These are phyloP conservation scores for Rhogogaster chlorosoma DNA, from an alignment of 2,888 invertebrate genomes.

Conservation along the genomic window DNA sequence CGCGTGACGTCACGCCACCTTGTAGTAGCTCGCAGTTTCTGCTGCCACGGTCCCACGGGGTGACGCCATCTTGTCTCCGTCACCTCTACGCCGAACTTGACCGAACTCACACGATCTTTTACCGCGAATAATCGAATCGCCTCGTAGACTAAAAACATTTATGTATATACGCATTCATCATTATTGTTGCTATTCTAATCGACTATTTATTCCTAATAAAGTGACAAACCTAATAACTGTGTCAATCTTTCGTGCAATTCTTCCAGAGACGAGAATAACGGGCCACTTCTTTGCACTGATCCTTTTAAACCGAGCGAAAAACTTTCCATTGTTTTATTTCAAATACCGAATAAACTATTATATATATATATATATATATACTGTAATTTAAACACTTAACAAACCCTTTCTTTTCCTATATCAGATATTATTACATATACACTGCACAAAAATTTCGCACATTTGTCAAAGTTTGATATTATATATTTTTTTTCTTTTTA, in stretches of 20 bases:
- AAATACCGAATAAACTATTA: background rate
- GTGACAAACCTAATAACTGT: slow-evolving; percentile 71
- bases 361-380: too few relatives aligned
- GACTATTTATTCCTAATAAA: background rate
- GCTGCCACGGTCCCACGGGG: slow-evolving; percentile 55
- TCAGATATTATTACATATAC: too few relatives aligned
- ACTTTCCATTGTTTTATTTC: slow-evolving; percentile 25
- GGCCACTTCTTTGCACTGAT: slow-evolving; percentile 57
- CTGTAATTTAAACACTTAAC: background rate
- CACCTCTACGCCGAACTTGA: slow-evolving; percentile 60
- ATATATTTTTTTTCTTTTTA: background rate
- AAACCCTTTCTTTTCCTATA: background rate
- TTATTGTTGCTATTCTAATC: background rate
- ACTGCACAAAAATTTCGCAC: background rate
- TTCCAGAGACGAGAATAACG: slow-evolving; percentile 73
- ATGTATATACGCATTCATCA: background rate
- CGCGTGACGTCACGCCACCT: slow-evolving; percentile 66
- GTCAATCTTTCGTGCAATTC: slow-evolving; percentile 74
- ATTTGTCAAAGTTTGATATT: background rate
- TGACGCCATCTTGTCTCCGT: slow-evolving; percentile 56
- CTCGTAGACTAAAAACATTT: background rate
- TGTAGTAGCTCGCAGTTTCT: slow-evolving; percentile 48
- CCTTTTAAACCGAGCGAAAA: slow-evolving; percentile 27
- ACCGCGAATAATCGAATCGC: slow-evolving; percentile 32
- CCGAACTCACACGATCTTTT: slow-evolving; percentile 52